A percentile compares a stretch with the other conserved stretches of the same genome.
Conservation (phyloP, 2,113 vertebrate genomes). For the Eudyptes chrysolophus region DNA sequence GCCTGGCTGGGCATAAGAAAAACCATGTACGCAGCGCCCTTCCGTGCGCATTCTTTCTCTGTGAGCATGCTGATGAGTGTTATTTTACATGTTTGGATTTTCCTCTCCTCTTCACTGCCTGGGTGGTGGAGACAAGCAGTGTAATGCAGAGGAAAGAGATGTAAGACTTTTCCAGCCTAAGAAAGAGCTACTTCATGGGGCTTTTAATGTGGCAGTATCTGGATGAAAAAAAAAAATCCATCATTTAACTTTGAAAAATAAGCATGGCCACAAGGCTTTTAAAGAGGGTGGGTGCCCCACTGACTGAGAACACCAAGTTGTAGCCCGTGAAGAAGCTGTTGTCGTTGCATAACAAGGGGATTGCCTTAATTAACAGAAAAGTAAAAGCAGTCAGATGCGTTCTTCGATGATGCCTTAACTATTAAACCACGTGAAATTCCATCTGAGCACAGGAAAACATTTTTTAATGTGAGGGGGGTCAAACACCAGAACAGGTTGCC, state of each 20-base stretch:
- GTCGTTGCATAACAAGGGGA: not conserved
- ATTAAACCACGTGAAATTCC: not conserved
- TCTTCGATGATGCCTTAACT: not conserved
- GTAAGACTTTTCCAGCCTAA: not conserved
- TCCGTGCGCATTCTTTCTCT: not conserved
- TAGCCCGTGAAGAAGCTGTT: not conserved
- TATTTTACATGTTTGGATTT: constrained; percentile 1
- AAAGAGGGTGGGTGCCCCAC: not conserved
- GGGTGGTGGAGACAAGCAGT: not conserved
- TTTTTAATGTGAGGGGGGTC: not conserved
- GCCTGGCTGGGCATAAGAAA: not conserved
- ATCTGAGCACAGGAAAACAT: not conserved
- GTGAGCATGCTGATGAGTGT: not conserved
- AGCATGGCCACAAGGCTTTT: not conserved
- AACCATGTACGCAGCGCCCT: rapidly evolving
- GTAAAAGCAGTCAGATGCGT: not conserved
- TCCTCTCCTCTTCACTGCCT: not conserved
- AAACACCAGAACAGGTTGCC: not conserved
- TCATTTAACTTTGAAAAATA: not conserved
- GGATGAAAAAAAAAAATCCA: not conserved
- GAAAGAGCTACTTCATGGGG: not conserved
- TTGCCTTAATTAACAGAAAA: not conserved
- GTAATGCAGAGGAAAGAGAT: not conserved
- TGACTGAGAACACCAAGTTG: not conserved
- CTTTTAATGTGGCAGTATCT: not conserved